phyloP scores from a whole-genome alignment of 2,888 invertebrate species.

The Lasioglossum villosulum region DNA sequence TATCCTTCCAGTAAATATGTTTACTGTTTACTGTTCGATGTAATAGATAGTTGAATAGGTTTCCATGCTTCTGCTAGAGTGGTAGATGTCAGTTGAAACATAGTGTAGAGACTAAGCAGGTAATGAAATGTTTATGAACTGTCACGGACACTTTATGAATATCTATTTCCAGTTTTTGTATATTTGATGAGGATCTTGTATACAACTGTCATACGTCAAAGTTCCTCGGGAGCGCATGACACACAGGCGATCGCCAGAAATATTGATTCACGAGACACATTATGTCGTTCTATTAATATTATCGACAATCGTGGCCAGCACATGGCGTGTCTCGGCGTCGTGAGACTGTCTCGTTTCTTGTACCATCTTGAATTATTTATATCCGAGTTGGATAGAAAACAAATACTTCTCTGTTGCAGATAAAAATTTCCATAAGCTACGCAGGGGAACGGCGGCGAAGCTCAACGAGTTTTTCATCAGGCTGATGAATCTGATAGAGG shows the following conservation, averaged over 20 bases:
- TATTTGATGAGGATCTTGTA: constrained; percentile 33
- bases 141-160: neutral
- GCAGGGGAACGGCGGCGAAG: constrained; percentile 79
- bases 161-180: constrained; percentile 20
- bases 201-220: constrained; percentile 3
- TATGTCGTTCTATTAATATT: constrained; percentile 60
- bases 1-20: constrained; percentile 83
- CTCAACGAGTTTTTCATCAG: constrained; percentile 78
- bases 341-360: neutral
- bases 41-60: neutral
- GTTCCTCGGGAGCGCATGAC: neutral
- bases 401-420: constrained; percentile 63
- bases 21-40: neutral
- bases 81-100: neutral
- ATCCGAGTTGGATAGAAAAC: no score
- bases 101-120: neutral
- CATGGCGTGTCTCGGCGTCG: neutral
- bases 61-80: neutral
- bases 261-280: constrained; percentile 58
- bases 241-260: constrained; percentile 49
- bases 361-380: neutral
- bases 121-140: neutral
- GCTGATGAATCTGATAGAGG: constrained; percentile 79
- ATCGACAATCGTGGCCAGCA: constrained; percentile 17
- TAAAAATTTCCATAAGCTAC: constrained; percentile 77